These are phyloP conservation scores for Pecten maximus DNA, from an alignment of 2,888 invertebrate species.

Conservation along the genomic window DNA sequence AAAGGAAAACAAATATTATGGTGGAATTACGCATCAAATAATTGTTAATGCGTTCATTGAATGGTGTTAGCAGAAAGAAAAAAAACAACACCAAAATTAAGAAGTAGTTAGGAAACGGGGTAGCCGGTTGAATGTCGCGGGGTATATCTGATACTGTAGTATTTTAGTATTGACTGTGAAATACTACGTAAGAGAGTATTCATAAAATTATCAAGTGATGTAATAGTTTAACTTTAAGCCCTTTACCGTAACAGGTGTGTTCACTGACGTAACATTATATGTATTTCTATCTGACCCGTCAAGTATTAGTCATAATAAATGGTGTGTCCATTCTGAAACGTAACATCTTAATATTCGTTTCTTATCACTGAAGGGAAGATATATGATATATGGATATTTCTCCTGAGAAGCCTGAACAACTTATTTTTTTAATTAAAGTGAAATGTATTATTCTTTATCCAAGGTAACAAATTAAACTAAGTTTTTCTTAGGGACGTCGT, in stretches of 20 bases:
- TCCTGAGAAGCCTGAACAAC: neutral
- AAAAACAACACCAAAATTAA: too few species aligned
- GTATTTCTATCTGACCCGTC: neutral
- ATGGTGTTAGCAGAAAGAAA: too few species aligned
- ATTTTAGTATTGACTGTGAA: too few species aligned
- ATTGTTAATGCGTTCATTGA: too few species aligned
- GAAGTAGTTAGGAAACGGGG: too few species aligned
- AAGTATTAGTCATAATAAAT: conserved; percentile 16
- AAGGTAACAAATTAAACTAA: too few species aligned
- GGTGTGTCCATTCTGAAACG: neutral
- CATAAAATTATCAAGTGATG: neutral
- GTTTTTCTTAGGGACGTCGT: too few species aligned
- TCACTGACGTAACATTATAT: neutral
- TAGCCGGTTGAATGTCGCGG: too few species aligned
- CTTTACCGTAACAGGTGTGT: neutral
- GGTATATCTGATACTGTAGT: too few species aligned
- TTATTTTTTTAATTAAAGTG: too few species aligned
- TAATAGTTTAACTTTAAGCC: neutral
- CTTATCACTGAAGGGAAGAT: neutral
- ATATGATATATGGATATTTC: neutral
- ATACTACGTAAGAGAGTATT: too few species aligned
- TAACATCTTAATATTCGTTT: neutral
- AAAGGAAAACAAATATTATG: neutral
- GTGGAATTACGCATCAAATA: neutral
- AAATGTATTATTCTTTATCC: too few species aligned